Evolutionary conservation across 2,888 invertebrate genomes (phyloP), one percentile per base, ranked within the genome.

Genomic region (Nyleta sp.): DNA sequence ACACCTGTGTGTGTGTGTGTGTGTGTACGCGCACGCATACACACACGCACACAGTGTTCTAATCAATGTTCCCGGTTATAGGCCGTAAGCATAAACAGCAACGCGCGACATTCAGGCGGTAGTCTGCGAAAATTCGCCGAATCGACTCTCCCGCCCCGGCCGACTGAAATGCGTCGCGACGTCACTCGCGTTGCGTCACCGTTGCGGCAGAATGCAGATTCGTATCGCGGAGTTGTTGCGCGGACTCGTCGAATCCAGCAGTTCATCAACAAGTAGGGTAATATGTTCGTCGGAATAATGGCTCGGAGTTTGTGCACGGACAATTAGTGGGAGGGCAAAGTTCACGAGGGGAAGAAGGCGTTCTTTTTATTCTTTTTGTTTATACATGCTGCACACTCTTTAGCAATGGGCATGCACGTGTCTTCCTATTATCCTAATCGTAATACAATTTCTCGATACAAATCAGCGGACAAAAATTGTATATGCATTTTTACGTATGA

Each of bases 131-230:
- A 28, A 28, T 28, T 2, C 28, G 28, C 28, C 28, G 40, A 59
- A 11, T 59, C 59, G 59, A 60, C 42, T 20, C 60, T 33, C 15
- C 46, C 46, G 46, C 7, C 11, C 33, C 17, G 11, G 38, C 1
- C 24, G 13, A 33, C 22, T 60, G 17, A 35, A 48, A 60, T 33
- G 48, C 65, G 42, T 53, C 65, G 42, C 65, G 33, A 53, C 65
- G 52, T 53, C 53, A 50, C 53, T 13, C 22, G 52, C 53, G 67
- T 55, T 67, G 67, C 67, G 67, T 55, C 67, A 55, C 3, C 46
- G 67, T 55, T 67, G 67, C 67, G 55, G 53, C 67, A 67, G 13
- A 67, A 55, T 67, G 67, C 67, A 67, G 67, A 67, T 67, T 4
- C 35, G 31, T 65, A 65, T 65, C 65, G 38, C 20, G n/a, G 35